A percentile compares a stretch with the other conserved stretches of the same genome.
phyloP scores from a whole-genome alignment of 2,113 vertebrate genomes.

The Engraulis encrasicolus region DNA sequence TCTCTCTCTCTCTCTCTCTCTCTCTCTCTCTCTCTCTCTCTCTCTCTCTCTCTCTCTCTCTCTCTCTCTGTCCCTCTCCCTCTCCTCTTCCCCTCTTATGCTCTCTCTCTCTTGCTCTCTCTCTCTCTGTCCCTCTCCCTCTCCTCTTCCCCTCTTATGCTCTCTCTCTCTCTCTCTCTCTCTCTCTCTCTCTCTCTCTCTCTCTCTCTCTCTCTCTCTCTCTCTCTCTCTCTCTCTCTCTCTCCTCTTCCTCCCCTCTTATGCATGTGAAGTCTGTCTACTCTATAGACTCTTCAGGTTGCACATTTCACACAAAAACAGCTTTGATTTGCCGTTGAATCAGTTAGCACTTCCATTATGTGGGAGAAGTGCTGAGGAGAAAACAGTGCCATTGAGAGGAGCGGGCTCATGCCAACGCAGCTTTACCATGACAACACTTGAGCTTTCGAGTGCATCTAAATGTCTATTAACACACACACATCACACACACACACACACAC shows the following conservation, averaged over 20 bases:
- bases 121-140: background rate
- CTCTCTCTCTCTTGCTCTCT: conserved; percentile 2
- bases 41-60: background rate
- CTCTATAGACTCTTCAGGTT: conserved; percentile 18
- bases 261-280: background rate
- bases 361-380: conserved; percentile 41
- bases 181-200: background rate
- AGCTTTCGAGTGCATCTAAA: conserved; percentile 30
- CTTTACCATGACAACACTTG: conserved; percentile 53
- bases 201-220: conserved; percentile 7
- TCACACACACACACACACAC: too few species aligned
- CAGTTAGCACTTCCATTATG: conserved; percentile 34
- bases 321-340: conserved; percentile 31
- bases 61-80: background rate
- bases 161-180: conserved; percentile 16
- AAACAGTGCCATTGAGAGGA: conserved; percentile 33
- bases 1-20: conserved; percentile 7
- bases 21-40: background rate
- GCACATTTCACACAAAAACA: background rate
- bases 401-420: conserved; percentile 31
- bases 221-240: conserved; percentile 2
- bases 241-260: background rate
- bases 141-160: too few species aligned
- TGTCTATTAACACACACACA: background rate
- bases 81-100: too few species aligned